Evolutionary conservation across 2,888 invertebrate genomes (phyloP).

Genomic region (Aporophyla lueneburgensis): DNA sequence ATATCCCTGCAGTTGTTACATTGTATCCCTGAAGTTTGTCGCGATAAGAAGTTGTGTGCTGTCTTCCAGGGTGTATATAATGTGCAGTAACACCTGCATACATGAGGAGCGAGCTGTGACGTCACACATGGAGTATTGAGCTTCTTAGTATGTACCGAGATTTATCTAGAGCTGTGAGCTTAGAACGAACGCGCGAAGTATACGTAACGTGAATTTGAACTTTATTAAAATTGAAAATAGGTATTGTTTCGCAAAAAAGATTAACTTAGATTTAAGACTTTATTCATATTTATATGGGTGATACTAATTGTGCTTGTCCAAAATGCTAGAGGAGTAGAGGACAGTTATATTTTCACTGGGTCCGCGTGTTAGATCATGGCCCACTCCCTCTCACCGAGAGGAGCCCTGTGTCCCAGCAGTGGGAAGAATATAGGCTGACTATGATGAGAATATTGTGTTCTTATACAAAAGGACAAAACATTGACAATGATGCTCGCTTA

Average conservation of each 20-base stretch:
- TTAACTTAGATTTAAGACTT: background rate
- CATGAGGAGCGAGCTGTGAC: constrained; percentile 17
- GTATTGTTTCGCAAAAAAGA: background rate
- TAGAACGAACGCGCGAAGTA: background rate
- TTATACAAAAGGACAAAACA: no score
- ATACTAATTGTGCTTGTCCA: background rate
- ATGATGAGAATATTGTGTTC: no score
- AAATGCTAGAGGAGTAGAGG: background rate
- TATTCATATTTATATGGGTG: background rate
- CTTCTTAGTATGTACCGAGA: constrained; percentile 5
- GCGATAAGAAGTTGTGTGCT: constrained; percentile 27
- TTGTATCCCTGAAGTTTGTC: constrained; percentile 17
- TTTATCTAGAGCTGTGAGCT: background rate
- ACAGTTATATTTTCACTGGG: background rate
- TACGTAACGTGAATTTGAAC: no score
- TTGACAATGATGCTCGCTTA: no score
- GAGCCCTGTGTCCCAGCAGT: no score
- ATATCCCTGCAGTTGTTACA: constrained; percentile 9
- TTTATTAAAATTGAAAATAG: background rate
- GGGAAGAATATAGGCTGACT: no score
- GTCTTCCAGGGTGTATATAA: constrained; percentile 2
- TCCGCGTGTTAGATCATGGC: no score
- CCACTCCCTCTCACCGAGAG: no score
- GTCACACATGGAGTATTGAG: constrained; percentile 30
- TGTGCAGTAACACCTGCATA: constrained; percentile 40